phyloP scores from a whole-genome alignment of 2,888 invertebrate species.

The Gastrophysa polygoni region DNA sequence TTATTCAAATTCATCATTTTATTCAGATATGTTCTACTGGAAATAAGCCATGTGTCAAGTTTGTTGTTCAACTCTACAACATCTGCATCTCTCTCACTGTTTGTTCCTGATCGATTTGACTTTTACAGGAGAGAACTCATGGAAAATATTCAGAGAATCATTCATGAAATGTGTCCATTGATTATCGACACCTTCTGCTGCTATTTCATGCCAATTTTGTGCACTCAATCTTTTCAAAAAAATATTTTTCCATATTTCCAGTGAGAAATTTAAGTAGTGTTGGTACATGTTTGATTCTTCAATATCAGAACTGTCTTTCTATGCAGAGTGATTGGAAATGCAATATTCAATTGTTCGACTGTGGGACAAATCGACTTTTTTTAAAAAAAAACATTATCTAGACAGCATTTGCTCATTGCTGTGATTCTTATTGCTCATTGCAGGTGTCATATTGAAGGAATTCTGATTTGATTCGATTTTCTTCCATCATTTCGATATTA shows the following conservation, averaged over 20 bases:
- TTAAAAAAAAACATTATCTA: not conserved
- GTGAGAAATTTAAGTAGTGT: not conserved
- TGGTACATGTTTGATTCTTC: not conserved
- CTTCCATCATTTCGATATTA: not conserved
- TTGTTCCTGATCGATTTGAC: not conserved
- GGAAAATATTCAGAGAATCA: not conserved
- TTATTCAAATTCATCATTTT: too few species aligned
- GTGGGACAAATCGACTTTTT: not conserved
- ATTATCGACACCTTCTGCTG: not conserved
- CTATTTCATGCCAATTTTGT: not conserved
- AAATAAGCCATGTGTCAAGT: too few species aligned
- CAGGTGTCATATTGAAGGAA: not conserved
- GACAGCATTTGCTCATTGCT: not conserved
- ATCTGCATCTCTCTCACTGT: not conserved
- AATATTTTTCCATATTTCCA: not conserved
- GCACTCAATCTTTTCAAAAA: not conserved
- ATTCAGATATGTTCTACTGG: too few species aligned
- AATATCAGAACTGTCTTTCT: not conserved
- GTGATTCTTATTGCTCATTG: not conserved
- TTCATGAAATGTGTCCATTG: not conserved
- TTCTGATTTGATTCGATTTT: not conserved
- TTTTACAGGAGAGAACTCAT: not conserved
- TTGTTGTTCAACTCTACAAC: too few species aligned
- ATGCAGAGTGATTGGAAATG: slow-evolving; percentile 1
- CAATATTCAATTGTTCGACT: slow-evolving; percentile 1